Percentiles rank a stretch among this genome's conserved stretches.
Evolutionary conservation across 2,113 vertebrate species (phyloP).

Genomic region (Dinomys branickii): DNA sequence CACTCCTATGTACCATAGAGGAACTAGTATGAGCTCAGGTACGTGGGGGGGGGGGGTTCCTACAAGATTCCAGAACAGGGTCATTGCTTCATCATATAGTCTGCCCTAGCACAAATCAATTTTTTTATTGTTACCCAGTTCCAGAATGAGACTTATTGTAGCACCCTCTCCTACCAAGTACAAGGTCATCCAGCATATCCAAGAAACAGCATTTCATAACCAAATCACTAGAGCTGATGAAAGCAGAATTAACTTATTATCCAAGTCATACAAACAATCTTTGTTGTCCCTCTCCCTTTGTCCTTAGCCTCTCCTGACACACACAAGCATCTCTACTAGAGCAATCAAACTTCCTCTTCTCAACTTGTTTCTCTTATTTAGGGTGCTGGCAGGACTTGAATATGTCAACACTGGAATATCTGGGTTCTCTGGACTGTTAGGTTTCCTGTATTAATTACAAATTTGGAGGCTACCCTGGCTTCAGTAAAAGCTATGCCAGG

Average conservation of each 20-base stretch:
- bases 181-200: not conserved
- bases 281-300: not conserved
- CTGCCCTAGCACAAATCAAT: not conserved
- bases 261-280: not conserved
- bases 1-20: not conserved
- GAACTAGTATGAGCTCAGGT: not conserved
- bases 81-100: slow-evolving; percentile 12
- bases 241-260: slow-evolving; percentile 28
- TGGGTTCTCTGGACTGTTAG: not conserved
- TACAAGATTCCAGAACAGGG: not conserved
- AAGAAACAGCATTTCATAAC: slow-evolving; percentile 4
- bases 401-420: not conserved
- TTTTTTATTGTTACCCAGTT: slow-evolving; percentile 35
- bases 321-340: slow-evolving; percentile 12
- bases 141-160: not conserved
- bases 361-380: not conserved
- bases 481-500: not conserved
- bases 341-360: not conserved
- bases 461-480: not conserved
- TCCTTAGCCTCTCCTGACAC: not conserved
- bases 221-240: not conserved
- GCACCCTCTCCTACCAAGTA: not conserved
- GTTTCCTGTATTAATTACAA: slow-evolving; percentile 34
- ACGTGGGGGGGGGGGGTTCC: not conserved
- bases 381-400: not conserved